Evolutionary conservation across 2,797 vertebrate genomes (phyloP).

Genomic region (Coreius guichenoti): DNA sequence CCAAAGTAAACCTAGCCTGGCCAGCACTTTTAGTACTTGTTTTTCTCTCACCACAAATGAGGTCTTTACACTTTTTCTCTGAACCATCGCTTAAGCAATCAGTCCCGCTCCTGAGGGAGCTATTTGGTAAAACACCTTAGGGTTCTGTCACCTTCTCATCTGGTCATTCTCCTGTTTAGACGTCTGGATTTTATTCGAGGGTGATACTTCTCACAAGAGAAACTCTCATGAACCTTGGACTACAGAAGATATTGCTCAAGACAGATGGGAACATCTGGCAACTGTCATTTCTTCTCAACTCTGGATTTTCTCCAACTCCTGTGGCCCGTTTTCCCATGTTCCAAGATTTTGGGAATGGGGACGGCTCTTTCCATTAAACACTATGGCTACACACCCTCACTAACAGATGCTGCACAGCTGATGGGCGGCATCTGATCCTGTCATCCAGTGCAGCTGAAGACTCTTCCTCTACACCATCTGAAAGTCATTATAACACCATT

Average conservation of each 20-base stretch:
- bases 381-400: neutral
- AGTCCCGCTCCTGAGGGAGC: slow-evolving; percentile 15
- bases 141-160: slow-evolving; percentile 33
- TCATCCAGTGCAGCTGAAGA: neutral
- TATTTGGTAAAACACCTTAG: slow-evolving; percentile 27
- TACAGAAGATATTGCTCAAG: slow-evolving; percentile 26
- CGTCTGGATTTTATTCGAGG: neutral
- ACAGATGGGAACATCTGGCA: slow-evolving; percentile 41
- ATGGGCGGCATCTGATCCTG: slow-evolving; percentile 31
- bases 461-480: slow-evolving; percentile 28
- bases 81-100: slow-evolving; percentile 41
- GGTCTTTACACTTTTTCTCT: slow-evolving; percentile 44
- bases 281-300: slow-evolving; percentile 20
- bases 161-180: neutral
- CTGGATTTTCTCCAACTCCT: slow-evolving; percentile 9
- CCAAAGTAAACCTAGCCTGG: slow-evolving; percentile 52
- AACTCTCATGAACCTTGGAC: neutral
- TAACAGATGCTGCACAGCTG: slow-evolving; percentile 51
- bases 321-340: slow-evolving; percentile 13
- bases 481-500: slow-evolving; percentile 37
- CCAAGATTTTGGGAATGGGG: slow-evolving; percentile 20
- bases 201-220: slow-evolving; percentile 8
- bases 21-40: slow-evolving; percentile 45
- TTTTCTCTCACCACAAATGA: slow-evolving; percentile 45
- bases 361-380: slow-evolving; percentile 24